These are phyloP conservation scores for Steatornis caripensis DNA, from an alignment of 2,113 vertebrate genomes.

Conservation along the genomic window DNA sequence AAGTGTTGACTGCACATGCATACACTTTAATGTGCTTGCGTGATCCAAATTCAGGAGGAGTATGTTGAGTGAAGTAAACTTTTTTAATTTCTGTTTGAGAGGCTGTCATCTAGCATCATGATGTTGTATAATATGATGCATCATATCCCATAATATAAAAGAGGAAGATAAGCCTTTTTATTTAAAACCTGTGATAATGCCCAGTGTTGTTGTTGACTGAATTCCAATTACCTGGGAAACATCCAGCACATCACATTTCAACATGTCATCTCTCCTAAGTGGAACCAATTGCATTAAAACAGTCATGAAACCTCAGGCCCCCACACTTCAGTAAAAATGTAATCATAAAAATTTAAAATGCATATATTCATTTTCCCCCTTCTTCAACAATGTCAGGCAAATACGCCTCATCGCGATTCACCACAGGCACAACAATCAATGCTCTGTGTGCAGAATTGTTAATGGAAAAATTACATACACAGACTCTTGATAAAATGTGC, in stretches of 20 bases:
- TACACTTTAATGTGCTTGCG: background rate
- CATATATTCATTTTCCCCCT: constrained; percentile 59
- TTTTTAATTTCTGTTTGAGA: constrained; percentile 38
- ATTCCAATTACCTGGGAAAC: constrained; percentile 66
- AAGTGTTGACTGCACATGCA: background rate
- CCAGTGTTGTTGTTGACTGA: constrained; percentile 53
- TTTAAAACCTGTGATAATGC: constrained; percentile 47
- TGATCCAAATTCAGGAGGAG: constrained; percentile 15
- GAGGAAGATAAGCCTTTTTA: constrained; percentile 7
- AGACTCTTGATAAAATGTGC: constrained; percentile 46
- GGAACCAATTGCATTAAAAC: constrained; percentile 70
- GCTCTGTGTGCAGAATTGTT: constrained; percentile 60
- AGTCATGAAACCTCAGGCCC: constrained; percentile 43
- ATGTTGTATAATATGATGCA: constrained; percentile 8
- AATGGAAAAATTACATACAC: constrained; percentile 70
- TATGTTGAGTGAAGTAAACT: background rate
- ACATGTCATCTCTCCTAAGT: constrained; percentile 59
- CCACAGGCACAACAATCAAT: constrained; percentile 58
- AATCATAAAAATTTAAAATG: constrained; percentile 71
- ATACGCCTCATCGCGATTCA: constrained; percentile 45
- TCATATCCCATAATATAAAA: background rate
- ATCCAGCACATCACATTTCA: constrained; percentile 56
- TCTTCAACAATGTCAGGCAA: constrained; percentile 54
- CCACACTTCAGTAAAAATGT: constrained; percentile 54
- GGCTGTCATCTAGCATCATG: background rate